These are phyloP conservation scores for Zaprionus lineosus DNA, from an alignment of 2,888 invertebrate genomes.

Conservation along the genomic window DNA sequence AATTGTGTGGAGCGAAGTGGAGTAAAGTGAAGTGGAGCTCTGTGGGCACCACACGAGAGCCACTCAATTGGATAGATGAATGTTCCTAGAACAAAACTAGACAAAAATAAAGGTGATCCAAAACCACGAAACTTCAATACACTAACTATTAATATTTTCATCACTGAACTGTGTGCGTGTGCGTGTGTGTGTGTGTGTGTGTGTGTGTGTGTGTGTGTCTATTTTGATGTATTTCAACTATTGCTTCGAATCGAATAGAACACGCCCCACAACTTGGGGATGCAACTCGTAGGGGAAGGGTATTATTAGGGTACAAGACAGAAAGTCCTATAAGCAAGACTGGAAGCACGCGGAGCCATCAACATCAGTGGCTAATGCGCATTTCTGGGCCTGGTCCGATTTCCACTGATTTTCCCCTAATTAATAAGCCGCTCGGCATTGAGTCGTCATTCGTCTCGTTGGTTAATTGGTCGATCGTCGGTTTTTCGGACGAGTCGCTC, in stretches of 20 bases:
- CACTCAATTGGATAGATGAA: constrained; percentile 30
- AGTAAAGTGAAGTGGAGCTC: constrained; percentile 24
- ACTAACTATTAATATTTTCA: constrained; percentile 2
- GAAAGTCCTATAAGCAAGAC: constrained; percentile 57
- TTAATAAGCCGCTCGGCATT: constrained; percentile 60
- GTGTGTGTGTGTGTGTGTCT: no score
- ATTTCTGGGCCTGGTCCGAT: constrained; percentile 40
- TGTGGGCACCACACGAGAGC: constrained; percentile 4
- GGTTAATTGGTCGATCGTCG: constrained; percentile 70
- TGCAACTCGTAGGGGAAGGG: not conserved
- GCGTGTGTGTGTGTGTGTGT: no score
- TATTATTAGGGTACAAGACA: constrained; percentile 6
- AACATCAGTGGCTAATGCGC: constrained; percentile 67
- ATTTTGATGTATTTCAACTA: no score
- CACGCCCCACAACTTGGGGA: no score
- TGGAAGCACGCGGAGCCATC: constrained; percentile 65
- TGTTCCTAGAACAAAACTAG: constrained; percentile 24
- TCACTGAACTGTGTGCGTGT: no score
- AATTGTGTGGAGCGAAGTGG: constrained; percentile 54
- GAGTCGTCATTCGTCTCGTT: constrained; percentile 57
- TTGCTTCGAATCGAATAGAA: no score
- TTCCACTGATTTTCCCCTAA: constrained; percentile 68
- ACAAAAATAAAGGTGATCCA: not conserved
- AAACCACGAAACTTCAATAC: constrained; percentile 16
- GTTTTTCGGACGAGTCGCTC: constrained; percentile 23